Conservation (phyloP, 1,140 invertebrate species). For the Armadillidium nasatum region DNA sequence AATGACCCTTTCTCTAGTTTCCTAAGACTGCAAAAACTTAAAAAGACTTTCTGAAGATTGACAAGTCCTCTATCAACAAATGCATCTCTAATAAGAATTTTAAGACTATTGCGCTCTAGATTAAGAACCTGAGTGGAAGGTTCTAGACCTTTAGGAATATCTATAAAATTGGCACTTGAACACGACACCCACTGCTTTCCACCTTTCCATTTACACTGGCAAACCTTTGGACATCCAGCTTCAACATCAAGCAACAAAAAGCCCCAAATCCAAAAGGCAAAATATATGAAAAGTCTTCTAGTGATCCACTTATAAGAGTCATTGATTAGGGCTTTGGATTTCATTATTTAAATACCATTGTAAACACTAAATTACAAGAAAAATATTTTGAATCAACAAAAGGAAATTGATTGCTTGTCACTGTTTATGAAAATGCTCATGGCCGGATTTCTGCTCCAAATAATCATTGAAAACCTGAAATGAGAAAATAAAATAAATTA, state of each 20-base stretch:
- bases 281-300: constrained; percentile 25
- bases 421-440: no score
- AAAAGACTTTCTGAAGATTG: constrained; percentile 79
- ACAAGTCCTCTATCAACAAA: constrained; percentile 72
- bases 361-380: no score
- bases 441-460: no score
- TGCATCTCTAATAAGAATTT: constrained; percentile 70
- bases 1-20: constrained; percentile 78
- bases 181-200: constrained; percentile 87
- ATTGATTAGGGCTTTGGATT: constrained; percentile 18
- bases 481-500: no score
- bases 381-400: no score
- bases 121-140: constrained; percentile 68
- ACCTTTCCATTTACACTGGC: constrained; percentile 85
- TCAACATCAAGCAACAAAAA: constrained; percentile 22
- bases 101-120: constrained; percentile 76
- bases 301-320: constrained; percentile 16
- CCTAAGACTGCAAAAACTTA: constrained; percentile 63
- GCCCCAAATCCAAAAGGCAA: constrained; percentile 12
- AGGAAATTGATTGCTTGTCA: no score
- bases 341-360: background rate
- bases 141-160: constrained; percentile 42
- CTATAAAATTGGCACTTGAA: constrained; percentile 58
- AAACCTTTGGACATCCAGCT: constrained; percentile 65
- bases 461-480: no score